These are phyloP conservation scores for Trematomus bernacchii DNA, from an alignment of 2,797 vertebrate species.

Conservation along the genomic window DNA sequence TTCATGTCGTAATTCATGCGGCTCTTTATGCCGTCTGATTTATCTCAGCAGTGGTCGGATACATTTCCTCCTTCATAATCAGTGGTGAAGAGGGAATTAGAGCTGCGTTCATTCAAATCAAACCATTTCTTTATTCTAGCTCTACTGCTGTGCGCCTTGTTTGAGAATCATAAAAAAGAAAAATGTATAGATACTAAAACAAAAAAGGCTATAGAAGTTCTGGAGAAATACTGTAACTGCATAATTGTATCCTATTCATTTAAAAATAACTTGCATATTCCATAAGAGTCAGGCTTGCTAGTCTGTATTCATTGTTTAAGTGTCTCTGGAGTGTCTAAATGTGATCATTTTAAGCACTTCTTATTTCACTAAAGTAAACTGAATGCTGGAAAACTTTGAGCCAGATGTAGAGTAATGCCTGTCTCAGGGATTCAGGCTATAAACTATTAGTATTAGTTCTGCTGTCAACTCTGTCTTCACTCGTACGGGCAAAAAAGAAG, in stretches of 20 bases:
- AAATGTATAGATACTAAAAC: slow-evolving; percentile 39
- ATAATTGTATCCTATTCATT: slow-evolving; percentile 31
- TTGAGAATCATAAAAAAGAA: slow-evolving; percentile 38
- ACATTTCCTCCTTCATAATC: slow-evolving; percentile 79
- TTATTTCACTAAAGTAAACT: slow-evolving; percentile 43
- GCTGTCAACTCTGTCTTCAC: slow-evolving; percentile 54
- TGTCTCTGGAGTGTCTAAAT: slow-evolving; percentile 56
- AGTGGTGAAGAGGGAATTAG: slow-evolving; percentile 75
- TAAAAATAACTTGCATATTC: slow-evolving; percentile 31
- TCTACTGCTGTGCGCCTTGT: slow-evolving; percentile 55
- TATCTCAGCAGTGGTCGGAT: slow-evolving; percentile 79
- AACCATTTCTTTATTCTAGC: slow-evolving; percentile 63
- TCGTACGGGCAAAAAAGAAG: slow-evolving; percentile 42
- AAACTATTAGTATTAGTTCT: slow-evolving; percentile 62
- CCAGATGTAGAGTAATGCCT: slow-evolving; percentile 44
- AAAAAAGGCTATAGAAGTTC: slow-evolving; percentile 31
- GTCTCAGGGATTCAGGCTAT: slow-evolving; percentile 47
- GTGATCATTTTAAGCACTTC: slow-evolving; percentile 40
- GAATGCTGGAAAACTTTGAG: slow-evolving; percentile 32
- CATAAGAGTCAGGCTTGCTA: slow-evolving; percentile 10
- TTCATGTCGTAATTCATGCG: slow-evolving; percentile 70
- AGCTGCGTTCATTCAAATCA: slow-evolving; percentile 72
- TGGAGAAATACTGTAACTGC: slow-evolving; percentile 13
- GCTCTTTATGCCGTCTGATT: slow-evolving; percentile 73
- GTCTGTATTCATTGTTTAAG: slow-evolving; percentile 39